Base-by-base conservation (phyloP, 2,113 vertebrate genomes). In the Hypocryptadius cinnamomeus region DNA sequence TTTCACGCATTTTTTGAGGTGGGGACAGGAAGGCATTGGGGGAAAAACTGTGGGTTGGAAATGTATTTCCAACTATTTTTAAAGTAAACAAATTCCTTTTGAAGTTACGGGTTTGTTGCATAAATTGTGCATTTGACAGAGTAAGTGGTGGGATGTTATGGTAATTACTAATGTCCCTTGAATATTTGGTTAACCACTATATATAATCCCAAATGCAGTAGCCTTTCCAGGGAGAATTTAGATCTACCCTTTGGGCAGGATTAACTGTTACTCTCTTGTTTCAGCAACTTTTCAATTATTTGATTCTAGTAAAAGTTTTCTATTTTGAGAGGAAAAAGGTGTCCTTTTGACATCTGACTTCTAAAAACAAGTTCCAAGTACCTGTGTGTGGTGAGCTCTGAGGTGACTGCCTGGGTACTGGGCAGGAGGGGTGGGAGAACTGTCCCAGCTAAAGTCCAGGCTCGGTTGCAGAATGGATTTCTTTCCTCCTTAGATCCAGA, bases 191-290 rank as follows among this genome's bases (percentile, higher is more conserved):
- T 97, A 97, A 93, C 96, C 97, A 94, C 60, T 65, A 47, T 94
- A 90, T 95, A 91, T 96, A 95, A 97, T 96, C 95, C 96, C 93
- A 95, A 92, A 96, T 78, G 94, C 77, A 95, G 96, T 65, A 95
- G 90, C 20, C 69, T 97, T 97, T 97, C 95, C 93, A 96, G 91
- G 92, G 88, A 97, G 94, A 97, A 96, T 98, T 97, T 96, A 97
- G 93, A 92, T 95, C 87, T 96, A 94, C 81, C 89, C 93, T 91
- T 96, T 94, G 95, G 95, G 94, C 77, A 97, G 95, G 95, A 97
- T 97, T 97, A 96, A 87, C 94, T 94, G 94, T 96, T 97, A 95
- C 94, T 97, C 96, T 97, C 95, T 97, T 96, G 89, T 97, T 97
- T 97, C 97, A 96, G 54, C 77, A 96, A 47, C 64, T 96, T 97